Evolutionary conservation across 2,888 invertebrate genomes (phyloP).

Genomic region (Aelia acuminata): DNA sequence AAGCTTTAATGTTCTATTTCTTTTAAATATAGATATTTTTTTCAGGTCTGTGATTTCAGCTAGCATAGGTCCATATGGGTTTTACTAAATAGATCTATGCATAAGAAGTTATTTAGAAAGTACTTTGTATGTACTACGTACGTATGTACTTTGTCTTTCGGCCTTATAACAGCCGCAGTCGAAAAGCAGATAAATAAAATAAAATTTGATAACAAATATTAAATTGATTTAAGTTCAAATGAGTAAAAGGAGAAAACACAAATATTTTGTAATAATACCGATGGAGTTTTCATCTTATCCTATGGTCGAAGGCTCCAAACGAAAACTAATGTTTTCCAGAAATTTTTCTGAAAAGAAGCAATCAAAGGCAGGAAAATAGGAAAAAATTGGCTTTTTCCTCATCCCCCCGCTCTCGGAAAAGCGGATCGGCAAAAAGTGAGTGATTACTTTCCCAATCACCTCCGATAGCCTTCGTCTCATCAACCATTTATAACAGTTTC

Average conservation of each 20-base stretch:
- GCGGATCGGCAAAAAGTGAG: slow-evolving; percentile 34
- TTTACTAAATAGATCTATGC: too few species aligned
- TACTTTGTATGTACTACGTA: too few species aligned
- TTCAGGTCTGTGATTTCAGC: too few species aligned
- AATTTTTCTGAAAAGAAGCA: slow-evolving; percentile 19
- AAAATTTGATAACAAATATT: too few species aligned
- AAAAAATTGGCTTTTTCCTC: slow-evolving; percentile 39
- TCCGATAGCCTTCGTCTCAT: background rate
- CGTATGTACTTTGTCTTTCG: too few species aligned
- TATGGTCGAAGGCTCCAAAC: background rate
- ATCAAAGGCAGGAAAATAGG: slow-evolving; percentile 14
- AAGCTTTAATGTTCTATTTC: too few species aligned
- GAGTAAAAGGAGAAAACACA: background rate
- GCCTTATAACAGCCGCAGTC: too few species aligned
- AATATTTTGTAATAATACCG: background rate
- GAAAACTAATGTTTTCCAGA: slow-evolving; percentile 2
- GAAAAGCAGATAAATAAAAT: too few species aligned
- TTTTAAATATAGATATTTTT: too few species aligned
- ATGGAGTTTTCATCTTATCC: background rate
- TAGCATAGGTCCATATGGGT: too few species aligned
- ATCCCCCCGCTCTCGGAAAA: background rate
- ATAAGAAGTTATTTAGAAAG: too few species aligned
- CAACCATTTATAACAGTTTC: background rate
- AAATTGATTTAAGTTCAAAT: background rate
- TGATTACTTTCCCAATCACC: background rate